Evolutionary conservation across 2,888 invertebrate genomes (phyloP).

Genomic region (Drosophila acutilabella): DNA sequence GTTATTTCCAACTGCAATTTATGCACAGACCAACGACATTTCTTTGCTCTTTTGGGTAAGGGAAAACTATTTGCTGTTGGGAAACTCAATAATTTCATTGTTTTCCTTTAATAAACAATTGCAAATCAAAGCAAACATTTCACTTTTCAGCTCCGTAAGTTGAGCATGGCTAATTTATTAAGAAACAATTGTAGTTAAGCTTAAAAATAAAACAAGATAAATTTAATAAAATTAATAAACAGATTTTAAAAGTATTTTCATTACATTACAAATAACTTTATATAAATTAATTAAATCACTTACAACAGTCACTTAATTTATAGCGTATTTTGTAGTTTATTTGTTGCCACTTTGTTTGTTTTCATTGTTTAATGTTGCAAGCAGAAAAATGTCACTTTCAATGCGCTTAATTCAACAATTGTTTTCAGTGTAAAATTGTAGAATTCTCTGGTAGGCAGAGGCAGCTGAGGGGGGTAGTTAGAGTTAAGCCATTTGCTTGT

Average conservation of each 20-base stretch:
- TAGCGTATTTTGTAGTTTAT: neutral
- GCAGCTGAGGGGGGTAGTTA: too few relatives aligned
- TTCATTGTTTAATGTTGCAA: constrained; percentile 66
- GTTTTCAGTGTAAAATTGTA: constrained; percentile 29
- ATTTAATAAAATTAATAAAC: too few relatives aligned
- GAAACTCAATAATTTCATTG: constrained; percentile 5
- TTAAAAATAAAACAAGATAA: too few relatives aligned
- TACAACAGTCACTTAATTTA: too few relatives aligned
- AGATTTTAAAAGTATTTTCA: too few relatives aligned
- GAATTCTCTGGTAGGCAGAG: too few relatives aligned
- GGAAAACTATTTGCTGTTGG: constrained; percentile 4
- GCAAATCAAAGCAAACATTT: neutral
- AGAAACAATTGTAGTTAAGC: too few relatives aligned
- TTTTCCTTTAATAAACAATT: constrained; percentile 24
- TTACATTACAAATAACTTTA: too few relatives aligned
- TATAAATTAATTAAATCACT: too few relatives aligned
- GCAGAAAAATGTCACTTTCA: constrained; percentile 51
- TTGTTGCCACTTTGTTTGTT: constrained; percentile 6
- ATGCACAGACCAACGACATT: constrained; percentile 14
- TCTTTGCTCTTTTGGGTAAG: neutral
- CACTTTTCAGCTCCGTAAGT: neutral
- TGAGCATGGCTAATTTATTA: neutral
- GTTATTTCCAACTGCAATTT: constrained; percentile 29
- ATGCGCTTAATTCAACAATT: constrained; percentile 66
- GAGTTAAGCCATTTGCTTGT: neutral